Evolutionary conservation across 37 sponge, comb jelly and placozoan species (phyloP).

Genomic region (Aphrocallistes beatrix): DNA sequence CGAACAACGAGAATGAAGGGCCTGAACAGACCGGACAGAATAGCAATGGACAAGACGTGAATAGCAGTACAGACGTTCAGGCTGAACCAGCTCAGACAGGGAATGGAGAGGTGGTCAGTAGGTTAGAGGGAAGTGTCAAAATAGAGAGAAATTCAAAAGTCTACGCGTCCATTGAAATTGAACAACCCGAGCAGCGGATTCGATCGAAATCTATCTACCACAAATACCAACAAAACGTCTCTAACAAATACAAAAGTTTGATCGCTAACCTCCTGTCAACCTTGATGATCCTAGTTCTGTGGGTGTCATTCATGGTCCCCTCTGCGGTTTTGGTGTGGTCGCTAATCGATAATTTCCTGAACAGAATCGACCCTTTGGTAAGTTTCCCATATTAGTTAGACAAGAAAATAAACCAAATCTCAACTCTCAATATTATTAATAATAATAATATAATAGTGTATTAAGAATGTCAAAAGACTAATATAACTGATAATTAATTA

Average conservation of each 20-base stretch:
- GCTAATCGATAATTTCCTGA: background rate
- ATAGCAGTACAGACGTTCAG: too few relatives aligned
- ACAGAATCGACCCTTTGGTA: background rate
- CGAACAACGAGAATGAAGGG: too few relatives aligned
- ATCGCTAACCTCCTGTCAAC: background rate
- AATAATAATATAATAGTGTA: background rate
- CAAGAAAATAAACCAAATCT: too few relatives aligned
- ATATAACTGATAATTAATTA: background rate
- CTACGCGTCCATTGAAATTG: too few relatives aligned
- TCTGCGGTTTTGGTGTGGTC: background rate
- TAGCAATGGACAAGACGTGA: too few relatives aligned
- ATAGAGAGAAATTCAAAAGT: too few relatives aligned
- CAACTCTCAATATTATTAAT: too few relatives aligned
- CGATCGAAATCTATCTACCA: background rate
- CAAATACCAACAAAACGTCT: background rate
- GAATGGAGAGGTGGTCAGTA: too few relatives aligned
- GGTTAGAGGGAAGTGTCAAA: too few relatives aligned
- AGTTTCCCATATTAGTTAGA: background rate
- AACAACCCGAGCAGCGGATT: too few relatives aligned
- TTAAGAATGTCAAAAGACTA: background rate
- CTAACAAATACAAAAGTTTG: background rate
- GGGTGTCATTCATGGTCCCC: background rate
- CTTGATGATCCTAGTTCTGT: background rate
- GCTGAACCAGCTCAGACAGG: too few relatives aligned
- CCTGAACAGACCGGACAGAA: too few relatives aligned